phyloP scores from a whole-genome alignment of 2,797 vertebrate genomes.

The Sparus aurata region DNA sequence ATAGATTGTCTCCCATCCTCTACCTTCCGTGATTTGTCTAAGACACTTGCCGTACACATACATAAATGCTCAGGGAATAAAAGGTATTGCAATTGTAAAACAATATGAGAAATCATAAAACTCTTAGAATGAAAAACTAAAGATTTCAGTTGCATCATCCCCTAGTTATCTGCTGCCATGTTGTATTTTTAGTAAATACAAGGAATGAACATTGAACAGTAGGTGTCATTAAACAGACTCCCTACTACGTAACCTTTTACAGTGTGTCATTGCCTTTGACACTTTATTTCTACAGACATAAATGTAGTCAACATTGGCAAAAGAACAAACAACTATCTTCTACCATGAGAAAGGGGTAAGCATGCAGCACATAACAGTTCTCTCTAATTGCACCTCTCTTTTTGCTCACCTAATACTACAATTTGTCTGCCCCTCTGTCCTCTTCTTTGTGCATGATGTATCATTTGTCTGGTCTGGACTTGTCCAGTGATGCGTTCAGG shows the following conservation, averaged over 20 bases:
- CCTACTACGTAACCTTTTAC: not conserved
- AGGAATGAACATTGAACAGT: not conserved
- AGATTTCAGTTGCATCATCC: not conserved
- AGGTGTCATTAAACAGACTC: not conserved
- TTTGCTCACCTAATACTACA: constrained; percentile 54
- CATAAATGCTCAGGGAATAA: constrained; percentile 23
- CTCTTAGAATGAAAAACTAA: not conserved
- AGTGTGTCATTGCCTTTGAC: not conserved
- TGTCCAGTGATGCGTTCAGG: constrained; percentile 67
- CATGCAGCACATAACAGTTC: constrained; percentile 44
- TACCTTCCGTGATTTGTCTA: constrained; percentile 27
- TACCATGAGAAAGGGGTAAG: not conserved
- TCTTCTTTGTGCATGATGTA: constrained; percentile 54
- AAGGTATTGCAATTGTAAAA: constrained; percentile 26
- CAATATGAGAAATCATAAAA: not conserved
- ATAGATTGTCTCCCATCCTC: constrained; percentile 10
- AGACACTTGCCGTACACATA: constrained; percentile 9
- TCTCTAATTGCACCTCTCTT: constrained; percentile 53
- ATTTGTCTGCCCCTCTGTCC: constrained; percentile 59
- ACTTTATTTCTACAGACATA: not conserved
- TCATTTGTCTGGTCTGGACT: constrained; percentile 81
- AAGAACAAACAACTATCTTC: constrained; percentile 11
- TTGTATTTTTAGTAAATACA: constrained; percentile 5
- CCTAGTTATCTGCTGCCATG: not conserved
- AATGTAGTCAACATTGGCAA: not conserved